These are phyloP conservation scores for Microplitis demolitor DNA, from an alignment of 1,140 invertebrate species.

Conservation along the genomic window DNA sequence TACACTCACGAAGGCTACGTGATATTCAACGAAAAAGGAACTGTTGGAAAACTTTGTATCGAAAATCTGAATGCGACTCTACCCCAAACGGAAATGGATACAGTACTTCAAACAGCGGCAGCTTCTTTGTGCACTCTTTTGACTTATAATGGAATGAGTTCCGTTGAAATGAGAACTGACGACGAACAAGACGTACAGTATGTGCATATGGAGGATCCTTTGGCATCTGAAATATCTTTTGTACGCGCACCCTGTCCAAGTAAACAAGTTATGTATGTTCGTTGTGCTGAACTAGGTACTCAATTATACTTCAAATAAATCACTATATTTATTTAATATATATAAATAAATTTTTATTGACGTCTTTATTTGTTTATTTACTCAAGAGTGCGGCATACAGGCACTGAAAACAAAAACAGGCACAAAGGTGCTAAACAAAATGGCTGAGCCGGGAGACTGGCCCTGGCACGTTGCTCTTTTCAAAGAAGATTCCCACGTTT, in stretches of 20 bases:
- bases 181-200: slow-evolving; percentile 66
- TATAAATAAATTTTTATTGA: background rate
- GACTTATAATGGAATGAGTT: slow-evolving; percentile 69
- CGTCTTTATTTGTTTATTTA: slow-evolving; percentile 4
- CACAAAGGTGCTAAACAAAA: slow-evolving; percentile 68
- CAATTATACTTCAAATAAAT: slow-evolving; percentile 15
- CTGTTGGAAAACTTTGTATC: slow-evolving; percentile 79
- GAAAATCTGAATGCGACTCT: slow-evolving; percentile 70
- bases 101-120: slow-evolving; percentile 70
- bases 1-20: slow-evolving; percentile 78
- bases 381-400: slow-evolving; percentile 77
- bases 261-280: slow-evolving; percentile 79
- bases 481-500: slow-evolving; percentile 83
- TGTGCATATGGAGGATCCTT: slow-evolving; percentile 79
- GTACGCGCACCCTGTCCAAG: slow-evolving; percentile 74
- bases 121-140: slow-evolving; percentile 77
- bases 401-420: slow-evolving; percentile 60
- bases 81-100: slow-evolving; percentile 59
- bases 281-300: slow-evolving; percentile 76
- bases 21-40: slow-evolving; percentile 81
- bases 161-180: slow-evolving; percentile 63
- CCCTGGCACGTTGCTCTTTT: slow-evolving; percentile 87
- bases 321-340: background rate
- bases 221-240: slow-evolving; percentile 80
- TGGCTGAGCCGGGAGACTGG: slow-evolving; percentile 80